phyloP scores from a whole-genome alignment of 2,888 invertebrate species.

The Apamea monoglypha region DNA sequence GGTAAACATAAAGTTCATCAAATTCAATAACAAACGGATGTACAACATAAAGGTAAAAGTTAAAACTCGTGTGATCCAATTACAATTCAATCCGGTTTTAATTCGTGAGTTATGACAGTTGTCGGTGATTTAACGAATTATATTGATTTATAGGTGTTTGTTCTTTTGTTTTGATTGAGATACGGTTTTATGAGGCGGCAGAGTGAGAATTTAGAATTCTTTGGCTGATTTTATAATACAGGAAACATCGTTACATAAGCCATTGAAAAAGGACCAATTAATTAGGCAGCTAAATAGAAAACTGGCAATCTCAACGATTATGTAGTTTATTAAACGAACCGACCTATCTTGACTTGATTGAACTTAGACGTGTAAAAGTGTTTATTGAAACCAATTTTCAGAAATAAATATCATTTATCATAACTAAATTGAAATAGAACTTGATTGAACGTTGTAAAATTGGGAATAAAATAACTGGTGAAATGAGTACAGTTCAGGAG shows the following conservation, averaged over 20 bases:
- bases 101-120: conserved; percentile 54
- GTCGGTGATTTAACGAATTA: conserved; percentile 23
- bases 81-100: conserved; percentile 56
- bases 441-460: background rate
- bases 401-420: background rate
- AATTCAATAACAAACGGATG: conserved; percentile 32
- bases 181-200: background rate
- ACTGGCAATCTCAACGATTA: background rate
- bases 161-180: conserved; percentile 35
- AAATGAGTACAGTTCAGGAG: background rate
- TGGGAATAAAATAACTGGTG: background rate
- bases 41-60: conserved; percentile 30
- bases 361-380: background rate
- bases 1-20: conserved; percentile 47
- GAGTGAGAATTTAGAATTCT: background rate
- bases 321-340: background rate
- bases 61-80: conserved; percentile 48
- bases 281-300: background rate
- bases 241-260: background rate
- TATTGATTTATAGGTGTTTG: conserved; percentile 39
- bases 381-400: background rate
- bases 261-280: background rate
- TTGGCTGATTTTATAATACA: background rate
- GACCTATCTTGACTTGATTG: background rate
- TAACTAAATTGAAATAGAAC: background rate